Evolutionary conservation across 2,888 invertebrate genomes (phyloP), one percentile per base, ranked within the genome.

Genomic region (Perithous albicinctus): DNA sequence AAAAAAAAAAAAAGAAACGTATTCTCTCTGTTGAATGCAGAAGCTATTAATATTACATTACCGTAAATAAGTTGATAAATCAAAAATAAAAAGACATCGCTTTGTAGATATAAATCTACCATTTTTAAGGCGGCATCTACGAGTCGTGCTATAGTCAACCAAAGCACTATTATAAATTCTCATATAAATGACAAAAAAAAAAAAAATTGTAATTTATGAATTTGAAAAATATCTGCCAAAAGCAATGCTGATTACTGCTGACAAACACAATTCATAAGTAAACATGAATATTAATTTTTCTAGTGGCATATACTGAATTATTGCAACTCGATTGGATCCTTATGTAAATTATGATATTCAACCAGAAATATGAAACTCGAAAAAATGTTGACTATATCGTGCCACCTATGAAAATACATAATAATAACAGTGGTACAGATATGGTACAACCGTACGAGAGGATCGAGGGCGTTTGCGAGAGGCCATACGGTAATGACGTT

Each of bases 401-500:
- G 8, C 20, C 20, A 20, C 20, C 48, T 20, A 18, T 20, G 2
- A 6, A 12, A 23, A 32, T 72, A 29, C 43, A 29, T 63, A 38
- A 63, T 15, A 38, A 75, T 26, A 67, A 70, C 48, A 59, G 69
- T 51, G 12, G 15, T 41, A 32, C 38, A 15, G 26, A 78, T 59
- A 73, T 69, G n/a, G 12, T 46, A 74, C 56, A 61, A 67, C 48
- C 12, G 35, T 54, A 32, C 20, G 41, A 54, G 54, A 43, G 48
- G 35, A 76, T 67, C 26, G 67, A 61, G 54, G 32, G 51, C 72
- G 78, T 82, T 79, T 70, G 75, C 46, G 35, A 54, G 35, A 54
- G 59, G 48, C 35, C 75, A 73, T 76, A 63, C 78, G 82, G 82
- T 76, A 82, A 82, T 78, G 82, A 78, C 82, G 72, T 79, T 63